Percentiles rank a stretch among this genome's conserved stretches.
These are phyloP conservation scores for Malacosoma neustria DNA, from an alignment of 2,888 invertebrate species.

Conservation along the genomic window DNA sequence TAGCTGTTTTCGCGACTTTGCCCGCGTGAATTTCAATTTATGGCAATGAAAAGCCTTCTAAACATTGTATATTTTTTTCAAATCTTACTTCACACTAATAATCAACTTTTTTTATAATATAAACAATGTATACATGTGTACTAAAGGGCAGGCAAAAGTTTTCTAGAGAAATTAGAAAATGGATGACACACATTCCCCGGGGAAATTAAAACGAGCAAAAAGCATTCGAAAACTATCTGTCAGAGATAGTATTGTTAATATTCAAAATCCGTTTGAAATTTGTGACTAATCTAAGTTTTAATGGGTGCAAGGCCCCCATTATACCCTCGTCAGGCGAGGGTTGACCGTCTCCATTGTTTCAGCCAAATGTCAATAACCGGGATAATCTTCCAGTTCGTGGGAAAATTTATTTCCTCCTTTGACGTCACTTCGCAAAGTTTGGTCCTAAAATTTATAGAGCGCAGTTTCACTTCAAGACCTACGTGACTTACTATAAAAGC, in stretches of 20 bases:
- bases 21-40: too few relatives aligned
- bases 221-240: not conserved
- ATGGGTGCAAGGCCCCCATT: conserved; percentile 17
- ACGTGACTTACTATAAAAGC: not conserved
- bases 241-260: conserved; percentile 7
- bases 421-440: not conserved
- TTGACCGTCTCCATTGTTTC: conserved; percentile 17
- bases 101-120: too few relatives aligned
- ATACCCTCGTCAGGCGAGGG: conserved; percentile 27
- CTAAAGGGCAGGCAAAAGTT: too few relatives aligned
- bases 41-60: too few relatives aligned
- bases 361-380: conserved; percentile 19
- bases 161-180: not conserved
- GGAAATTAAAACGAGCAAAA: conserved; percentile 1
- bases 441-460: not conserved
- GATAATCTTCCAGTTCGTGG: not conserved
- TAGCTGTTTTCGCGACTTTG: too few relatives aligned
- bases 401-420: not conserved
- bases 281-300: conserved; percentile 37
- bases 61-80: too few relatives aligned
- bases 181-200: not conserved
- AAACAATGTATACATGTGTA: too few relatives aligned
- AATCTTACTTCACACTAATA: too few relatives aligned
- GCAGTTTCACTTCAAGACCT: not conserved
- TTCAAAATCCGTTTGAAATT: conserved; percentile 29